Evolutionary conservation across 2,113 vertebrate genomes (phyloP).

Genomic region (Gasterosteus aculeatus): DNA sequence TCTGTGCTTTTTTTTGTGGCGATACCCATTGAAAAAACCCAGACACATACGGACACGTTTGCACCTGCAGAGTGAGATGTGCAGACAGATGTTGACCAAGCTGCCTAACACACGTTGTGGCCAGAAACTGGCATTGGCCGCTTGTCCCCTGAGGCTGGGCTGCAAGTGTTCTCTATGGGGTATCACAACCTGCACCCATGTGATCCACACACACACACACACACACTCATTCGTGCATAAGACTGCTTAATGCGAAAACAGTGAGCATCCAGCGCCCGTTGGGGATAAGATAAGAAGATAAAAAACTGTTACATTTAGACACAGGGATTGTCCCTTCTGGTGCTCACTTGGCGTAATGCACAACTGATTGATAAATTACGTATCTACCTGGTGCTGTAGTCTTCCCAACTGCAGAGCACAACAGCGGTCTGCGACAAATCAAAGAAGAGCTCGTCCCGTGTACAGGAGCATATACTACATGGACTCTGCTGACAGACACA

Average conservation of each 20-base stretch:
- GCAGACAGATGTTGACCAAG: constrained; percentile 37
- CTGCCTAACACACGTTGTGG: constrained; percentile 3
- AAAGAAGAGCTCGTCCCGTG: neutral
- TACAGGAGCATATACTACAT: neutral
- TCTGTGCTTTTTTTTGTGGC: constrained; percentile 8
- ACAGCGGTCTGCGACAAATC: constrained; percentile 4
- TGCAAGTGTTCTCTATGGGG: constrained; percentile 55
- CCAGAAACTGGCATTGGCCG: constrained; percentile 21
- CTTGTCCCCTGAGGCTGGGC: constrained; percentile 43
- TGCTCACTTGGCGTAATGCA: constrained; percentile 23
- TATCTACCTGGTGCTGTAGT: neutral
- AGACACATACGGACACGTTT: constrained; percentile 2
- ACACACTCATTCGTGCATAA: constrained; percentile 53
- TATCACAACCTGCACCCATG: constrained; percentile 54
- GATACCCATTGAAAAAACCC: constrained; percentile 1
- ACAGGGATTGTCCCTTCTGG: constrained; percentile 42
- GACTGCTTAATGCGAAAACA: constrained; percentile 37
- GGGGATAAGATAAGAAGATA: constrained; percentile 16
- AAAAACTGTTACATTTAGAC: constrained; percentile 35
- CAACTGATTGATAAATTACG: constrained; percentile 33
- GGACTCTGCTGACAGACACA: neutral
- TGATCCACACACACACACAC: constrained; percentile 46
- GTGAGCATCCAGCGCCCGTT: constrained; percentile 42
- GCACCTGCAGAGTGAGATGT: constrained; percentile 1
- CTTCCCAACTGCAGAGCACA: neutral